A percentile compares a stretch with the other conserved stretches of the same genome.
Evolutionary conservation across 2,797 vertebrate genomes (phyloP).

Genomic region (Sciurus carolinensis): DNA sequence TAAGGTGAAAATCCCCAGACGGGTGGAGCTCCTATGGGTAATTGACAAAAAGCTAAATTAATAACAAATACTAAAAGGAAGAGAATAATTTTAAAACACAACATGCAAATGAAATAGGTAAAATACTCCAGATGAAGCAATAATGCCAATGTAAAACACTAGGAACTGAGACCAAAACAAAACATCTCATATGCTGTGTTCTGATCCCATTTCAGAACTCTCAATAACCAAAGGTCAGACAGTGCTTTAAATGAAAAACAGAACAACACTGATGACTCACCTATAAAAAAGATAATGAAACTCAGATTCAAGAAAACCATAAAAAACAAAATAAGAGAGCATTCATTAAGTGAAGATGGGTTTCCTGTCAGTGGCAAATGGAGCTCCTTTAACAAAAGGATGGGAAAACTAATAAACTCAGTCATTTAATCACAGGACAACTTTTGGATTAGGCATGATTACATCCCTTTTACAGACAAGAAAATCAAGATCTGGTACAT

Average conservation of each 20-base stretch:
- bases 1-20: constrained; percentile 76
- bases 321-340: neutral
- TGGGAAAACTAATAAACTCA: neutral
- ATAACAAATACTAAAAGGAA: constrained; percentile 63
- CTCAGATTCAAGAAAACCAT: neutral
- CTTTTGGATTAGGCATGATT: neutral
- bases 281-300: neutral
- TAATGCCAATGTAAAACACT: constrained; percentile 46
- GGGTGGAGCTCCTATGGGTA: constrained; percentile 31
- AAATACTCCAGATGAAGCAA: neutral
- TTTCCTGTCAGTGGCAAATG: neutral
- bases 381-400: neutral
- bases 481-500: neutral
- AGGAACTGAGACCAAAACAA: constrained; percentile 19
- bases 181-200: neutral
- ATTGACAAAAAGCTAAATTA: constrained; percentile 75
- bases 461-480: neutral
- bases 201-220: constrained; percentile 21
- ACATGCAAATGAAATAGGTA: constrained; percentile 5
- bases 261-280: neutral
- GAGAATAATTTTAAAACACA: constrained; percentile 63
- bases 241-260: constrained; percentile 21
- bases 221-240: neutral
- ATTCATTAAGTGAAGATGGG: neutral
- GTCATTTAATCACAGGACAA: neutral